Percentiles rank a stretch among this genome's conserved stretches.
Evolutionary conservation across 2,888 invertebrate species (phyloP).

Genomic region (Pyrrhosoma nymphula): DNA sequence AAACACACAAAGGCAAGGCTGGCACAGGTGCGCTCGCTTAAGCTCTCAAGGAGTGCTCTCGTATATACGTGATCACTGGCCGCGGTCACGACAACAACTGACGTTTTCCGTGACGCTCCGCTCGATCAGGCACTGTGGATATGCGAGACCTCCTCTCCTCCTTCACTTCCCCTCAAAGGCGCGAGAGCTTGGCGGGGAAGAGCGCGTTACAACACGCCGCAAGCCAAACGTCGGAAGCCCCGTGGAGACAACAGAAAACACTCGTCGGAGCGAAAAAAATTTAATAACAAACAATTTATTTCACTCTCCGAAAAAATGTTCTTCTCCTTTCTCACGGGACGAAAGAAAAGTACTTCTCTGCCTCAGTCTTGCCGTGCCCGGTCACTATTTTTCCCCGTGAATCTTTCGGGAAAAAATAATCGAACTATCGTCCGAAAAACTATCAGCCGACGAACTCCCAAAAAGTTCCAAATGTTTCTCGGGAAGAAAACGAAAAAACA

Average conservation of each 20-base stretch:
- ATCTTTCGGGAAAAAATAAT: neutral
- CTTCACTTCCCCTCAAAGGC: neutral
- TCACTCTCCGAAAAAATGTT: neutral
- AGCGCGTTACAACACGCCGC: slow-evolving; percentile 12
- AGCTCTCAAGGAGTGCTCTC: neutral
- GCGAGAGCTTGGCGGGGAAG: neutral
- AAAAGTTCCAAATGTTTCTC: neutral
- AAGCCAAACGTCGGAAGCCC: neutral
- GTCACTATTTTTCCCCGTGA: neutral
- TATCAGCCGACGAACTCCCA: neutral
- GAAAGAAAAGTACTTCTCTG: neutral
- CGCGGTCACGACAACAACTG: slow-evolving; percentile 33
- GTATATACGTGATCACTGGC: neutral
- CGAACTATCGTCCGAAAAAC: neutral
- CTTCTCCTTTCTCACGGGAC: neutral
- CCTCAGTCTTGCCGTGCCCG: neutral
- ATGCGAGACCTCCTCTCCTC: neutral
- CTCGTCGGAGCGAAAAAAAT: neutral
- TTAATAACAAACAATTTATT: neutral
- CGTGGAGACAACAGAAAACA: neutral
- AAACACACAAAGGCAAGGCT: neutral
- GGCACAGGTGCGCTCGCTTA: neutral
- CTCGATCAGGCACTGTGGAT: slow-evolving; percentile 26
- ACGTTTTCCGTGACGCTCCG: neutral
- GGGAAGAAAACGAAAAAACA: neutral